Percentiles rank a stretch among this genome's conserved stretches.
These are phyloP conservation scores for Prionailurus viverrinus DNA, from an alignment of 2,113 vertebrate genomes.

Conservation along the genomic window DNA sequence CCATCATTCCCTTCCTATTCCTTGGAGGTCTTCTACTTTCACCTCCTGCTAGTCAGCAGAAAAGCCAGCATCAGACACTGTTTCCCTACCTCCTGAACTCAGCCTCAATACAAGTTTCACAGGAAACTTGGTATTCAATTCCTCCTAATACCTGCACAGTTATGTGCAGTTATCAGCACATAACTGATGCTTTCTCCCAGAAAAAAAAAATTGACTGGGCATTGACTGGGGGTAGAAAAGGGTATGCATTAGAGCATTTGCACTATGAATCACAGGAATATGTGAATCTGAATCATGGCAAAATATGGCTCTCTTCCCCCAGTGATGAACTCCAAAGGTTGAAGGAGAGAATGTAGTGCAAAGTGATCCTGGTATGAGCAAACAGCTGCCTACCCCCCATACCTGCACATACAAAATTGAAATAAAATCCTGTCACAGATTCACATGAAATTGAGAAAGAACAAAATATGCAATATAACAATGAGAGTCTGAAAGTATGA, in stretches of 20 bases:
- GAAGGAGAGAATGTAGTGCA: not conserved
- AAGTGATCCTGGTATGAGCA: not conserved
- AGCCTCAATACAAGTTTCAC: not conserved
- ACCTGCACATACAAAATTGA: not conserved
- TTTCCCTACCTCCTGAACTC: not conserved
- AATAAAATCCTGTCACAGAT: not conserved
- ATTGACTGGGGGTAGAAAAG: not conserved
- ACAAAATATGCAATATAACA: not conserved
- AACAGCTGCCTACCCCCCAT: fast-evolving
- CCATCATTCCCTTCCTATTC: not conserved
- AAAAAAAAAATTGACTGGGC: not conserved
- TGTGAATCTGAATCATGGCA: not conserved
- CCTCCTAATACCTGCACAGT: too few species aligned
- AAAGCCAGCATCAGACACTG: not conserved
- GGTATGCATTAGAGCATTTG: not conserved
- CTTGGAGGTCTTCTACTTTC: not conserved
- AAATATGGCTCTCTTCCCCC: not conserved
- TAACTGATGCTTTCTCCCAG: not conserved
- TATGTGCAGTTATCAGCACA: not conserved
- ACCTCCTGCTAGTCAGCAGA: not conserved
- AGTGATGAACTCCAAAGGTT: not conserved
- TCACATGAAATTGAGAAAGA: not conserved
- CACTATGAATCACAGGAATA: not conserved
- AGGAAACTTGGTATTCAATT: not conserved
- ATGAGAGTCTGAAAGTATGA: not conserved